These are phyloP conservation scores for Otis tarda DNA, from an alignment of 2,113 vertebrate genomes.

Conservation along the genomic window DNA sequence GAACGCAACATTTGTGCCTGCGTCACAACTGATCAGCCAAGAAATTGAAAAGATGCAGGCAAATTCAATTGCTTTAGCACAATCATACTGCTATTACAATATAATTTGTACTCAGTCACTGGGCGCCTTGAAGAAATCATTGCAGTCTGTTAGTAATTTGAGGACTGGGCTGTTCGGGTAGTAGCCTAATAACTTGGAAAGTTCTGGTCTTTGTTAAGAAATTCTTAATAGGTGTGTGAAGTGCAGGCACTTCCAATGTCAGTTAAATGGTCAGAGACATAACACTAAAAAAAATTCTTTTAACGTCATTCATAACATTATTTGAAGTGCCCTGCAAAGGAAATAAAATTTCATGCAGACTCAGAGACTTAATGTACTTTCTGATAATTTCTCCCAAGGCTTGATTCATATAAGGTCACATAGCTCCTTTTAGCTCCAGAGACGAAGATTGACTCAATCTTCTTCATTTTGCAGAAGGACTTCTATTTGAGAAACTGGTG, in stretches of 20 bases:
- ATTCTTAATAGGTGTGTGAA: neutral
- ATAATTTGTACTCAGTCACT: neutral
- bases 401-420: neutral
- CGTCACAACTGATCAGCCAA: neutral
- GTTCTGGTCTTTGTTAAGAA: neutral
- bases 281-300: neutral
- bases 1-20: neutral
- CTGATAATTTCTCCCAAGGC: neutral
- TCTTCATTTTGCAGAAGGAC: neutral
- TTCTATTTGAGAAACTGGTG: neutral
- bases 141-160: neutral
- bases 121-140: fast-evolving
- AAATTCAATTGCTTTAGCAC: neutral
- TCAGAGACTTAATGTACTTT: neutral
- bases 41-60: neutral
- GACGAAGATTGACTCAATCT: neutral
- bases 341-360: neutral
- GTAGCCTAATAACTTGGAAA: neutral
- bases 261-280: neutral
- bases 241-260: neutral
- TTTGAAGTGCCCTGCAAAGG: neutral
- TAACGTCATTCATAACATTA: neutral
- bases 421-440: neutral
- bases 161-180: neutral
- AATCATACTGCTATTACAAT: neutral